These are phyloP conservation scores for Mantis religiosa DNA, from an alignment of 2,888 invertebrate species.

Conservation along the genomic window DNA sequence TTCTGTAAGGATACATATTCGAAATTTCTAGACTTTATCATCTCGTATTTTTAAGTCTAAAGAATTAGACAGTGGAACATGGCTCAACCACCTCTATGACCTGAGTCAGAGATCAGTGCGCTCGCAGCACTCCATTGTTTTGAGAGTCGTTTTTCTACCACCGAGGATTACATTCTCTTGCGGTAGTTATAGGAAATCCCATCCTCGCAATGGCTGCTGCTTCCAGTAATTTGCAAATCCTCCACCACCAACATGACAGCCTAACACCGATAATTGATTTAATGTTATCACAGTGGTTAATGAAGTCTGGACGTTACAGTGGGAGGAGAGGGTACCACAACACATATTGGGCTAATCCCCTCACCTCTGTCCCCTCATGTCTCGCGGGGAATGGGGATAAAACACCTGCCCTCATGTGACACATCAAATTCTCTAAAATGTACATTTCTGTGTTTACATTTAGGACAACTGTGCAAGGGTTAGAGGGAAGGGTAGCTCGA, in stretches of 20 bases:
- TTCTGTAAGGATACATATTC: too few species aligned
- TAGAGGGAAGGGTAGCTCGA: background rate
- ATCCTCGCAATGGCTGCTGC: background rate
- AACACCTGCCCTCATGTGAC: background rate
- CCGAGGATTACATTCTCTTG: background rate
- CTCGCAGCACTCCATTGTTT: background rate
- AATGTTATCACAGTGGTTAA: conserved; percentile 16
- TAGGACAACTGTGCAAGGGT: background rate
- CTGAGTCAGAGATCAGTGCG: background rate
- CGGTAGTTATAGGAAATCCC: background rate
- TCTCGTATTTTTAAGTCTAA: too few species aligned
- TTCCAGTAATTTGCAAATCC: conserved; percentile 11
- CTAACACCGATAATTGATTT: conserved; percentile 19
- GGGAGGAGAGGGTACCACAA: background rate
- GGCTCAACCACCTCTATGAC: too few species aligned
- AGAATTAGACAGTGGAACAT: too few species aligned
- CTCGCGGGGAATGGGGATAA: background rate
- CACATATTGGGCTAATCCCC: conserved; percentile 11
- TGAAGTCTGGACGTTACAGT: conserved; percentile 6
- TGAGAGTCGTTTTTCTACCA: background rate
- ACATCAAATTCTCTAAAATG: background rate
- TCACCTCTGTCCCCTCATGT: background rate
- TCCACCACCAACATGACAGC: background rate
- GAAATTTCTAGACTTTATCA: too few species aligned
- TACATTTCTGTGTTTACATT: background rate